These are phyloP conservation scores for Pluvialis apricaria DNA, from an alignment of 2,113 vertebrate species.

Conservation along the genomic window DNA sequence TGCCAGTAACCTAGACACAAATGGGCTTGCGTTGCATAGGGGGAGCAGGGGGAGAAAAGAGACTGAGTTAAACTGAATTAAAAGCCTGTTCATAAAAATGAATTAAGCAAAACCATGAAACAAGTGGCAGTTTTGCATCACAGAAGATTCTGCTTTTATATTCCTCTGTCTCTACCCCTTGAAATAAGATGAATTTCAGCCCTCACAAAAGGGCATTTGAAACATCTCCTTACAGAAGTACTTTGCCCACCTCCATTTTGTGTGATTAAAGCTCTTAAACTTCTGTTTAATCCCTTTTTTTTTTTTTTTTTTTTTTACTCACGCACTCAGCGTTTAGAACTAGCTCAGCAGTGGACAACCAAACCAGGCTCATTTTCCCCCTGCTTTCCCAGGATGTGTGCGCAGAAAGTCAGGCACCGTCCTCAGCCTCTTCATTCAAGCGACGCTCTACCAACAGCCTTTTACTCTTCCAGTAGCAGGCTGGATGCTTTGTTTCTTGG, in stretches of 20 bases:
- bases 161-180: background rate
- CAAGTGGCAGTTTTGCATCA: background rate
- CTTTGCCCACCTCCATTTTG: background rate
- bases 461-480: background rate
- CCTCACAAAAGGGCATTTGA: background rate
- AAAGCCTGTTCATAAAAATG: background rate
- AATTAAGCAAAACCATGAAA: background rate
- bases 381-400: background rate
- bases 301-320: background rate
- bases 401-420: background rate
- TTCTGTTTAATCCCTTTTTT: background rate
- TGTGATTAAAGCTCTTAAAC: background rate
- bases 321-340: background rate
- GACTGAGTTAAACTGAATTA: conserved; percentile 2
- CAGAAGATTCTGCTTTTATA: background rate
- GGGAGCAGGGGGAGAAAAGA: background rate
- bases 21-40: background rate
- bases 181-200: background rate
- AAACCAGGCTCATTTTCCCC: background rate
- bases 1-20: conserved; percentile 50
- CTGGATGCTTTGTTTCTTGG: background rate
- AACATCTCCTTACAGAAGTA: background rate
- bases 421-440: background rate
- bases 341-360: background rate
- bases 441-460: background rate